phyloP scores from a whole-genome alignment of 1,140 invertebrate species.

The Aricia agestis region DNA sequence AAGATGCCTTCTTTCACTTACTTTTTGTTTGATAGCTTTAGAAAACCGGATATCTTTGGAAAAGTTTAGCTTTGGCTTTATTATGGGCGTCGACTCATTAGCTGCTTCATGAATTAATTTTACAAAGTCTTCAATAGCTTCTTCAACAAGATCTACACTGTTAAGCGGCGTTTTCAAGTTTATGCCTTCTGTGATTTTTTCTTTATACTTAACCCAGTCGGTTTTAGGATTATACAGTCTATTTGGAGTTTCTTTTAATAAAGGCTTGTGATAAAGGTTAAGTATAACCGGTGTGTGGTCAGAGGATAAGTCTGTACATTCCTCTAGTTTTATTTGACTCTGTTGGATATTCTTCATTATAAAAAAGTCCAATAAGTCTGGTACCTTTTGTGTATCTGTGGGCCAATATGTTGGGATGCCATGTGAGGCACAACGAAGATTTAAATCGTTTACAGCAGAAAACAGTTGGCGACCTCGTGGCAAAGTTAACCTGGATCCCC shows the following conservation, averaged over 20 bases:
- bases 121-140: neutral
- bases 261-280: neutral
- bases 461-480: too few species aligned
- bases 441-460: too few species aligned
- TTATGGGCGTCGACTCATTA: neutral
- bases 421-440: too few species aligned
- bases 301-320: neutral
- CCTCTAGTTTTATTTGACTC: neutral
- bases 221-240: neutral
- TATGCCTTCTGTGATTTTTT: neutral
- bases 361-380: too few species aligned
- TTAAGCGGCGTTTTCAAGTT: neutral
- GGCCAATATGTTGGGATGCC: too few species aligned
- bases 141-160: neutral
- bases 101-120: neutral
- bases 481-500: too few species aligned
- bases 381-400: too few species aligned
- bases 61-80: neutral
- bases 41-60: neutral
- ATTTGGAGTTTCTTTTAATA: neutral
- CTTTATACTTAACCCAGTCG: neutral
- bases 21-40: neutral
- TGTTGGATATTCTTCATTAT: neutral
- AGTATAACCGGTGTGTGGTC: neutral
- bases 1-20: neutral